phyloP scores from a whole-genome alignment of 1,140 invertebrate genomes.

The Brachionus rotundiformis region DNA sequence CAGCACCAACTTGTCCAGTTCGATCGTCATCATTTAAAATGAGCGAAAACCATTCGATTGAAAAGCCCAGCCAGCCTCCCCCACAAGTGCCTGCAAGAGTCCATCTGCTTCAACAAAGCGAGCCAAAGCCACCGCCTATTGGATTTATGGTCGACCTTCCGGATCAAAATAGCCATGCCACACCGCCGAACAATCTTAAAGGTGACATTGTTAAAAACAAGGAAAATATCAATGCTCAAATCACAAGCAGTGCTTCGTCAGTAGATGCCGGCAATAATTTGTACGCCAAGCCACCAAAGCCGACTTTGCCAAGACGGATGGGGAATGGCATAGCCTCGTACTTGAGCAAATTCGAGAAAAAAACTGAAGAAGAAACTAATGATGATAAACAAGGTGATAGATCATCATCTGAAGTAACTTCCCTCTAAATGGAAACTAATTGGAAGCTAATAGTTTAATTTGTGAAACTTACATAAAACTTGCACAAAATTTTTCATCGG shows the following conservation, averaged over 20 bases:
- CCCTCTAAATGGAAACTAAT: neutral
- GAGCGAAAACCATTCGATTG: neutral
- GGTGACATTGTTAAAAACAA: neutral
- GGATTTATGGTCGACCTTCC: neutral
- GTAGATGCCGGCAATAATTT: neutral
- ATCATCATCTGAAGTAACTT: constrained; percentile 40
- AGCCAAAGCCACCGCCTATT: neutral
- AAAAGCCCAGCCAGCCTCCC: constrained; percentile 46
- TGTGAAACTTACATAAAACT: constrained; percentile 4
- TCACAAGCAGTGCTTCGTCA: neutral
- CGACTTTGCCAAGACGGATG: constrained; percentile 12
- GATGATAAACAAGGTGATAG: neutral
- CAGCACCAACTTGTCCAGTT: neutral
- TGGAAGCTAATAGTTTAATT: neutral
- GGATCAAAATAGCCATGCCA: neutral
- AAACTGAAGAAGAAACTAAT: neutral
- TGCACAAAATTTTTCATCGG: neutral
- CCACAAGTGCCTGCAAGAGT: constrained; percentile 26
- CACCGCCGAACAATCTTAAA: neutral
- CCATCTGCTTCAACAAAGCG: neutral
- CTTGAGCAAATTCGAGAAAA: constrained; percentile 44
- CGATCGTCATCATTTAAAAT: constrained; percentile 29
- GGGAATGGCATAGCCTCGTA: constrained; percentile 18
- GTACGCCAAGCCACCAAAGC: constrained; percentile 29
- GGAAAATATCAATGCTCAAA: neutral